Base-by-base conservation (phyloP, 1,140 invertebrate genomes). In the Lordiphosa mommai region DNA sequence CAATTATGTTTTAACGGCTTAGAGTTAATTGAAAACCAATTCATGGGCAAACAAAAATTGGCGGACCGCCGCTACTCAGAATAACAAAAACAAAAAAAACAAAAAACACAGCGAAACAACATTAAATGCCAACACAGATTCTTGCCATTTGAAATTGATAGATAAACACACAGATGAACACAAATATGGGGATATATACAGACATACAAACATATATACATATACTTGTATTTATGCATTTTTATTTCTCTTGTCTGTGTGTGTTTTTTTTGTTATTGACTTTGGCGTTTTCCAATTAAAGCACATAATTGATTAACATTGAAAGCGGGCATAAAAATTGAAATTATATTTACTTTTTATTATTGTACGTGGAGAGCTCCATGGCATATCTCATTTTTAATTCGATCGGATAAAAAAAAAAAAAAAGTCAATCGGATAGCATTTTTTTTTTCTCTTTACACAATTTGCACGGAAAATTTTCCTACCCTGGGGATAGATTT, bases 11-110 rank as follows among this genome's bases (percentile, higher is more conserved):
- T 73, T 65, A 49, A 47, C 57, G 57, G 65, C 76, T 74, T 80
- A 71, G 63, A 70, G 76, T 80, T 80, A 80, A 80, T 80, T 80
- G 70, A 80, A 80, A 80, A 74, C 52, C 60, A 80, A 80, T 80
- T 80, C 76, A 61, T 56, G 16, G 61, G 61, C 70, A 80, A 80
- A 80, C 58, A 80, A 71, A 50, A 64, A 63, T 51, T 46, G 29
- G 23, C 59, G 29, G 50, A 44, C 33, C 20, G 36, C 20, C 4
- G 20, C n/a, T 3, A 7, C 6, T n/a, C 7, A 1, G 3, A 7
- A 8, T 16, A 27, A 41, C 13, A 32, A 38, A 29, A 7, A 30
- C 30, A 41, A 52, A 51, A 46, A 16, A 10, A 38, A 51, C 43
- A 51, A 27, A 38, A 27, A 29, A 43, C 32, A 46, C 12, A 30